These are phyloP conservation scores for Corythornis madagascariensis DNA, from an alignment of 2,113 vertebrate species.

Conservation along the genomic window DNA sequence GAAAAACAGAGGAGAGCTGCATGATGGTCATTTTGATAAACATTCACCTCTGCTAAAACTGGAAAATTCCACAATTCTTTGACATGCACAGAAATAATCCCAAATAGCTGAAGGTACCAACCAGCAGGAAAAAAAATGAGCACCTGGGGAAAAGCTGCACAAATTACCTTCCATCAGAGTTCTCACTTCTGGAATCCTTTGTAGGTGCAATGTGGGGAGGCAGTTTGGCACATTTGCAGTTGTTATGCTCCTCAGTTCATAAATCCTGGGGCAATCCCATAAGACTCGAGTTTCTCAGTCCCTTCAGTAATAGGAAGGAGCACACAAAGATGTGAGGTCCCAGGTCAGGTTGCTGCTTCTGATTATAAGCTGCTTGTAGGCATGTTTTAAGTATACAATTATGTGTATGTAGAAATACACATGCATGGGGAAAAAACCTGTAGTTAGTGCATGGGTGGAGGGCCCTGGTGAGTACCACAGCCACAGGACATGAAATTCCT, in stretches of 20 bases:
- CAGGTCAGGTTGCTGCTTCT: background rate
- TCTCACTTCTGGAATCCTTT: background rate
- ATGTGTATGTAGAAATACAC: background rate
- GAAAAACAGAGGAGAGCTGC: background rate
- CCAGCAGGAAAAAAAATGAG: background rate
- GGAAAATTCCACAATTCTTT: background rate
- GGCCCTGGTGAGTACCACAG: background rate
- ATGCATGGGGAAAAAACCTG: background rate
- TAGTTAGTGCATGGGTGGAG: background rate
- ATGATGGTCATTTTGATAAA: background rate
- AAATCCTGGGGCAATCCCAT: background rate
- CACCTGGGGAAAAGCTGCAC: background rate
- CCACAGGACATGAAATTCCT: background rate
- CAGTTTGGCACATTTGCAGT: fast-evolving
- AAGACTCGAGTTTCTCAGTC: background rate
- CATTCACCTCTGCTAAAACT: background rate
- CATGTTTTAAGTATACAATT: background rate
- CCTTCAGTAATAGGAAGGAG: background rate
- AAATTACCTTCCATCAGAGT: background rate
- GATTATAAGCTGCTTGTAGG: background rate
- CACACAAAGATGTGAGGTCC: background rate
- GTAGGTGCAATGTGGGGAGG: background rate
- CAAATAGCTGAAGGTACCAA: background rate
- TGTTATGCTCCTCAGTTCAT: fast-evolving
- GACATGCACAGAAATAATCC: background rate